A percentile compares a stretch with the other conserved stretches of the same genome.
Conservation (phyloP, 2,113 vertebrate species). For the Percopsis transmontana region DNA sequence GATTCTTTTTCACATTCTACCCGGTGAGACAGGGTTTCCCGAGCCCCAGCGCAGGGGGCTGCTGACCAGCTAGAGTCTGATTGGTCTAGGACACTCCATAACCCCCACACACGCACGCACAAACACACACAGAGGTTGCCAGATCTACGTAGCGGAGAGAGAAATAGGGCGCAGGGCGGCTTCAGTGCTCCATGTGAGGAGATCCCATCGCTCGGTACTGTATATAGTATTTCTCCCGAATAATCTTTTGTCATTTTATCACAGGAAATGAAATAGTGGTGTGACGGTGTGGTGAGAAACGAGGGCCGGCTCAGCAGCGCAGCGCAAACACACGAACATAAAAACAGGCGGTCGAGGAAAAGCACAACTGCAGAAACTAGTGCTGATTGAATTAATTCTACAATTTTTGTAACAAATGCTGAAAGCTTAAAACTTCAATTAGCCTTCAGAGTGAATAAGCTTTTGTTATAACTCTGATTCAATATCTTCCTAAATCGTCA, state of each 20-base stretch:
- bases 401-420: too few relatives aligned
- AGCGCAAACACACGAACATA: background rate
- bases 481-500: too few relatives aligned
- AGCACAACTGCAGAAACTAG: slow-evolving; percentile 15
- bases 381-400: too few relatives aligned
- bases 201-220: slow-evolving; percentile 73
- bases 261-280: slow-evolving; percentile 76
- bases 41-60: slow-evolving; percentile 27
- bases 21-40: slow-evolving; percentile 38
- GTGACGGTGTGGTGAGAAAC: slow-evolving; percentile 75
- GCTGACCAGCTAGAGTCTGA: slow-evolving; percentile 62
- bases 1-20: slow-evolving; percentile 49
- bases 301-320: slow-evolving; percentile 34
- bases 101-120: background rate
- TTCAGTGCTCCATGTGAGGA: slow-evolving; percentile 68
- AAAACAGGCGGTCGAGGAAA: slow-evolving; percentile 42
- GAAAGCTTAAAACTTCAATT: too few relatives aligned
- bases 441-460: too few relatives aligned
- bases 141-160: slow-evolving; percentile 71
- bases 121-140: slow-evolving; percentile 16
- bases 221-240: slow-evolving; percentile 77
- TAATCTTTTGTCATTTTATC: slow-evolving; percentile 80
- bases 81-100: slow-evolving; percentile 60
- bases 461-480: too few relatives aligned
- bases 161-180: slow-evolving; percentile 76